Conservation (phyloP, 2,888 invertebrate genomes). For the Temnothorax ravouxi region DNA sequence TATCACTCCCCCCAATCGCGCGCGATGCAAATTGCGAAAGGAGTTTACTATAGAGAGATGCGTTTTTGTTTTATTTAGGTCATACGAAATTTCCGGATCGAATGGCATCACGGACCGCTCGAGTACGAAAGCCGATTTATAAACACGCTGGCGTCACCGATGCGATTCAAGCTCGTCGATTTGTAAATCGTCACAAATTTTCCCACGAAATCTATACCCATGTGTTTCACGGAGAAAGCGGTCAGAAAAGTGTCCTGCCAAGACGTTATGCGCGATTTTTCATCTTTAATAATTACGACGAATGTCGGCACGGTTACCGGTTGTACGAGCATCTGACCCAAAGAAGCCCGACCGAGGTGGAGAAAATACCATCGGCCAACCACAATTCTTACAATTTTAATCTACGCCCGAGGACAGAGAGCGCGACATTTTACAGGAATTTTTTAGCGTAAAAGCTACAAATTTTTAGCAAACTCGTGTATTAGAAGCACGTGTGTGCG, state of each 20-base stretch:
- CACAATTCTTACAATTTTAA: slow-evolving; percentile 46
- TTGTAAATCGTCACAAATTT: slow-evolving; percentile 24
- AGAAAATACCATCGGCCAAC: slow-evolving; percentile 10
- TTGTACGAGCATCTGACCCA: background rate
- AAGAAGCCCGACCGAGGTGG: background rate
- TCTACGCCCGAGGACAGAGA: background rate
- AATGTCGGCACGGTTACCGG: background rate
- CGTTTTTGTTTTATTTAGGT: slow-evolving; percentile 87
- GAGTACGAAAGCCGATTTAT: slow-evolving; percentile 92
- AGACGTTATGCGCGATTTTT: background rate
- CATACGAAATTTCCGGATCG: slow-evolving; percentile 90
- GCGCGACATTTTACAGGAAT: background rate
- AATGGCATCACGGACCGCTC: slow-evolving; percentile 90
- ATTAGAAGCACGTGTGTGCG: background rate
- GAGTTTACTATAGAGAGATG: slow-evolving; percentile 25
- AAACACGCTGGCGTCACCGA: slow-evolving; percentile 91
- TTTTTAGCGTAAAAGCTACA: background rate
- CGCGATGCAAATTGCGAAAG: background rate
- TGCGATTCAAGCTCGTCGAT: slow-evolving; percentile 83
- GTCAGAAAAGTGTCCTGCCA: background rate
- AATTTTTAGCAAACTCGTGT: slow-evolving; percentile 4
- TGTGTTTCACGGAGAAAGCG: background rate
- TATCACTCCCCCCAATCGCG: background rate
- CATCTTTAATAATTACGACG: slow-evolving; percentile 25
- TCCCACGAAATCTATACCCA: background rate